Conservation (phyloP, 2,113 vertebrate genomes). For the Trichomycterus rosablanca region DNA sequence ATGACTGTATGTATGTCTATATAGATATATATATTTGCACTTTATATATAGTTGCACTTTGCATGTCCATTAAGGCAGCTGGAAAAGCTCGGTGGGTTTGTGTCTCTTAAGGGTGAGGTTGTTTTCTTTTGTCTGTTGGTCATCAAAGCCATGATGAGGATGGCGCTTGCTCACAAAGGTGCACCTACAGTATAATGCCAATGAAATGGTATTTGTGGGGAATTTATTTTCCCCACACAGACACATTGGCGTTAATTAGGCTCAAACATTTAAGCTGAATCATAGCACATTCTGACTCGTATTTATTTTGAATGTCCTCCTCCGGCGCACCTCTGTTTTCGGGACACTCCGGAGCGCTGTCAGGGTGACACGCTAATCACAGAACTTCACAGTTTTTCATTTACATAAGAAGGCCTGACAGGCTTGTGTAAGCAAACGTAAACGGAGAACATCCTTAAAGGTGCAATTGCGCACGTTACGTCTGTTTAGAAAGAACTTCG, state of each 20-base stretch:
- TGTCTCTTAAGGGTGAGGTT: constrained; percentile 32
- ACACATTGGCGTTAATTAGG: constrained; percentile 49
- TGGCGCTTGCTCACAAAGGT: constrained; percentile 35
- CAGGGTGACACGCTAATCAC: constrained; percentile 59
- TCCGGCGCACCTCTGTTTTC: constrained; percentile 55
- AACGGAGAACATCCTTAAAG: constrained; percentile 14
- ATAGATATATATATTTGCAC: too few relatives aligned
- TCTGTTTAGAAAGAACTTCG: constrained; percentile 56
- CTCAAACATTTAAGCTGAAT: constrained; percentile 58
- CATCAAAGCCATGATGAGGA: constrained; percentile 52
- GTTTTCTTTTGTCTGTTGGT: constrained; percentile 63
- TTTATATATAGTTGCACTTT: too few relatives aligned
- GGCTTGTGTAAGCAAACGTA: constrained; percentile 60
- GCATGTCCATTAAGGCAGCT: constrained; percentile 37
- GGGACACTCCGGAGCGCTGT: constrained; percentile 49
- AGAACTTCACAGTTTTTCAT: constrained; percentile 57
- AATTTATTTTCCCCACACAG: constrained; percentile 45
- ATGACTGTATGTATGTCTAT: too few relatives aligned
- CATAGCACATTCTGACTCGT: constrained; percentile 64
- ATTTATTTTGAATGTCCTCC: constrained; percentile 66
- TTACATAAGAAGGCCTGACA: constrained; percentile 65
- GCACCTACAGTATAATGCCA: too few relatives aligned
- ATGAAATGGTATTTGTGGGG: constrained; percentile 58
- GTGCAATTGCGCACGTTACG: constrained; percentile 53
- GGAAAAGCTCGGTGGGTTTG: constrained; percentile 29